Percentiles rank a stretch among this genome's conserved stretches.
Evolutionary conservation across 2,888 invertebrate species (phyloP).

Genomic region (Xestia xanthographa): DNA sequence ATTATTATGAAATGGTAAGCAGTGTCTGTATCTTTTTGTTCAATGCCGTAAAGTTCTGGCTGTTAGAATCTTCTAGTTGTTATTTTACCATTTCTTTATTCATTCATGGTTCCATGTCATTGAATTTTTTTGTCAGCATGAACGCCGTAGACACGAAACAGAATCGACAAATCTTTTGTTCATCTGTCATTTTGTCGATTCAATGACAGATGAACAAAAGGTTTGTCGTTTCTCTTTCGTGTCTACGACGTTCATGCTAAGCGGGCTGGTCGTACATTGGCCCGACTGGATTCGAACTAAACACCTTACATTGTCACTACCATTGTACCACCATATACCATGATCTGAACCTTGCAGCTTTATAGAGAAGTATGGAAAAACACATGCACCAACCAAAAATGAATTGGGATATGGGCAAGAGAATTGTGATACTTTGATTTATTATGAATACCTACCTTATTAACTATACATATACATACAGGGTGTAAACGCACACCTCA

Average conservation of each 20-base stretch:
- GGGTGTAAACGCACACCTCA: too few species aligned
- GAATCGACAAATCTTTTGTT: too few species aligned
- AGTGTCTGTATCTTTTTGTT: not conserved
- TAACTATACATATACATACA: too few species aligned
- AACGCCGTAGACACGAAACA: too few species aligned
- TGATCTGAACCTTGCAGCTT: not conserved
- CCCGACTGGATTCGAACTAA: not conserved
- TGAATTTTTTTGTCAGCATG: too few species aligned
- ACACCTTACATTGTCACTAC: not conserved
- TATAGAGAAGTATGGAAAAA: not conserved
- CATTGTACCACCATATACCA: not conserved
- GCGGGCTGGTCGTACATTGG: not conserved
- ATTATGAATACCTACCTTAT: too few species aligned
- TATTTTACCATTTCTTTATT: not conserved
- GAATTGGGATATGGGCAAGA: not conserved
- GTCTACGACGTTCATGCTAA: too few species aligned
- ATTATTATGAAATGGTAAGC: not conserved
- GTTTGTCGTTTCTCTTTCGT: too few species aligned
- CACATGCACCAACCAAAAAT: not conserved
- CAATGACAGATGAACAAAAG: too few species aligned
- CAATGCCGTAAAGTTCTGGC: not conserved
- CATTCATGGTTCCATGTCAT: not conserved
- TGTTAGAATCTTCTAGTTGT: not conserved
- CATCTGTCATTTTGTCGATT: too few species aligned
- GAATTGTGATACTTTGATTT: not conserved